phyloP scores from a whole-genome alignment of 2,797 vertebrate species.

The Allobates femoralis region DNA sequence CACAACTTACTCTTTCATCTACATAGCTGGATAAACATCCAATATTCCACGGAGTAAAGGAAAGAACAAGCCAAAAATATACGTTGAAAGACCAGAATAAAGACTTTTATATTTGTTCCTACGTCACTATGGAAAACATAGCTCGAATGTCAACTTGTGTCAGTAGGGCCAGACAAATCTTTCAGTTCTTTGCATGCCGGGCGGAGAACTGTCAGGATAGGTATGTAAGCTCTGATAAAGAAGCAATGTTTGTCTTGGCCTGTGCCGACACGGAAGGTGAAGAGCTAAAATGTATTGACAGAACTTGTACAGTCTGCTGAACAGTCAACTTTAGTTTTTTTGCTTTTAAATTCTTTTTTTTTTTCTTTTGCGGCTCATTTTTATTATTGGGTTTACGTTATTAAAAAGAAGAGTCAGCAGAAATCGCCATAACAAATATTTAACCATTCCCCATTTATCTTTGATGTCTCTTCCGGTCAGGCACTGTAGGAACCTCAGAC shows the following conservation, averaged over 20 bases:
- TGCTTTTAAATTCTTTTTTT: neutral
- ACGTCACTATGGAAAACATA: slow-evolving; percentile 1
- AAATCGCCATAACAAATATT: neutral
- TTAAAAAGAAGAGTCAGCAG: neutral
- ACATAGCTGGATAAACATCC: neutral
- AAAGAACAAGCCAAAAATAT: neutral
- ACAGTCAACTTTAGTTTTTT: neutral
- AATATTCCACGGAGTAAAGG: neutral
- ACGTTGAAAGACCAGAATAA: slow-evolving; percentile 1
- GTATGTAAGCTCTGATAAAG: slow-evolving; percentile 22
- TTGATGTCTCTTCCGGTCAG: neutral
- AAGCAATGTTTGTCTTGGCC: slow-evolving; percentile 38
- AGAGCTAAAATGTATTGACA: neutral
- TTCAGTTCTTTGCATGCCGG: slow-evolving; percentile 19
- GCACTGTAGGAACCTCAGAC: neutral
- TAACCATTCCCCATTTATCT: neutral
- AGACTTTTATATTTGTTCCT: slow-evolving; percentile 24
- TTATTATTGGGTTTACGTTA: neutral
- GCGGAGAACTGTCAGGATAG: slow-evolving; percentile 31
- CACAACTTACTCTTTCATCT: slow-evolving; percentile 5
- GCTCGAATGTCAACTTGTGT: slow-evolving; percentile 29
- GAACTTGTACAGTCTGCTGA: neutral
- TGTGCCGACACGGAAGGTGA: slow-evolving; percentile 13
- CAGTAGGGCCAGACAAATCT: neutral
- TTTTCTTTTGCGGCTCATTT: neutral